These are phyloP conservation scores for Clavelina lepadiformis DNA, from an alignment of 23 tunicate genomes.

Conservation along the genomic window DNA sequence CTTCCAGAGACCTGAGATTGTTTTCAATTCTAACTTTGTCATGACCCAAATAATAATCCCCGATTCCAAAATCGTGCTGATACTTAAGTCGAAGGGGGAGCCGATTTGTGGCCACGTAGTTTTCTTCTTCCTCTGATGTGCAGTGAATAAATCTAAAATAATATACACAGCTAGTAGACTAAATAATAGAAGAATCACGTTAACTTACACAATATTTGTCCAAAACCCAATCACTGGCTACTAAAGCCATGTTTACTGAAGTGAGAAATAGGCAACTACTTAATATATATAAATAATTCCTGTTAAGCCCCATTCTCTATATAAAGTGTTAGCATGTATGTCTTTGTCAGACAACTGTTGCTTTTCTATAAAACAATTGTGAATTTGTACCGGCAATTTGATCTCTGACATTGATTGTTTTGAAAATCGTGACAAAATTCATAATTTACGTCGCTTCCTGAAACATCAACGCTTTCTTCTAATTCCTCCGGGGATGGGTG, in stretches of 20 bases:
- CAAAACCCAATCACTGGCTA: too few species aligned
- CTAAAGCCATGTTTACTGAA: too few species aligned
- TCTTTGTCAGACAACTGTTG: too few species aligned
- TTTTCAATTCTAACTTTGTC: slow-evolving; percentile 14
- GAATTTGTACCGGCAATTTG: slow-evolving; percentile 85
- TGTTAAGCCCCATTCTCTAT: too few species aligned
- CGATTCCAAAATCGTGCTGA: slow-evolving; percentile 92
- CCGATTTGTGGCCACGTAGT: slow-evolving; percentile 30
- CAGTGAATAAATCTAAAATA: slow-evolving; percentile 81
- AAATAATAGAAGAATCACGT: too few species aligned
- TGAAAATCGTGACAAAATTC: slow-evolving; percentile 99
- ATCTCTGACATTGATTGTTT: slow-evolving; percentile 88
- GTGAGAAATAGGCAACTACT: too few species aligned
- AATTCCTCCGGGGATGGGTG: slow-evolving; percentile 88
- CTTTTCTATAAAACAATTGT: too few species aligned
- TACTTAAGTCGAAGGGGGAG: slow-evolving; percentile 75
- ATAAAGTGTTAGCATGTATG: too few species aligned
- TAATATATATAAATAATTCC: too few species aligned
- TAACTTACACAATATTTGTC: too few species aligned
- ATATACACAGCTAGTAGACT: too few species aligned
- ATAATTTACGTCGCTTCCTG: slow-evolving; percentile 42
- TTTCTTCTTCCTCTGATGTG: slow-evolving; percentile 70
- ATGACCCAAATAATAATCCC: slow-evolving; percentile 57
- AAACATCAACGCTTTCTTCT: slow-evolving; percentile 63
- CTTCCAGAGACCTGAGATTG: neutral